Conservation (phyloP, 1,140 invertebrate species). For the Diprion similis region DNA sequence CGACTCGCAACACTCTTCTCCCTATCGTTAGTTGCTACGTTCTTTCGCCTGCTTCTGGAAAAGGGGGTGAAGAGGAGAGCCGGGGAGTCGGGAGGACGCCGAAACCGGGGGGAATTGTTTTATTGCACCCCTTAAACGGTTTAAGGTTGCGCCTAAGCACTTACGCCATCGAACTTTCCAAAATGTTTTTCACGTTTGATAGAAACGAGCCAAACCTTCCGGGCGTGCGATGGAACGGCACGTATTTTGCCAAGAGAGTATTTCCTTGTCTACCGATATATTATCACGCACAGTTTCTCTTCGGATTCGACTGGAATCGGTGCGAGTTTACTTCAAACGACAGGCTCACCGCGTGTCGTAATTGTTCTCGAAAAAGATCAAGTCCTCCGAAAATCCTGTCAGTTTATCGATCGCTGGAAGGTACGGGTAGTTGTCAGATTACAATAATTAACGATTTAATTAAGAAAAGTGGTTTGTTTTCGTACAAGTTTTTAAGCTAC, state of each 20-base stretch:
- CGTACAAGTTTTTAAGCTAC: too few species aligned
- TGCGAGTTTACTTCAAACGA: too few species aligned
- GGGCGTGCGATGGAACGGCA: background rate
- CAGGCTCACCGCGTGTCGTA: too few species aligned
- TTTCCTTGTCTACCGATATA: constrained; percentile 6
- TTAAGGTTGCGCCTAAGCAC: constrained; percentile 4
- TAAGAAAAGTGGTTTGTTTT: too few species aligned
- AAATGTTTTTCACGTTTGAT: constrained; percentile 8
- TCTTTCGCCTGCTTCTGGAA: background rate
- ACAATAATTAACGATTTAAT: too few species aligned
- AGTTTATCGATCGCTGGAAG: too few species aligned
- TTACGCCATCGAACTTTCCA: constrained; percentile 7
- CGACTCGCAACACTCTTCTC: background rate
- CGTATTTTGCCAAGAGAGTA: background rate
- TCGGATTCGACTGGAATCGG: too few species aligned
- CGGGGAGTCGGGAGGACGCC: background rate
- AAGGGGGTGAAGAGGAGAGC: background rate
- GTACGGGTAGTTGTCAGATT: too few species aligned
- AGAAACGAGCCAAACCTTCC: background rate
- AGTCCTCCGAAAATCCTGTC: too few species aligned
- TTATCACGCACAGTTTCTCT: background rate
- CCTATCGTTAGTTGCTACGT: constrained; percentile 1
- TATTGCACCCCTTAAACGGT: constrained; percentile 6
- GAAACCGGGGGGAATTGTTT: background rate
- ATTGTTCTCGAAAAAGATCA: too few species aligned